Percentiles rank a stretch among this genome's conserved stretches.
These are phyloP conservation scores for Arctia plantaginis DNA, from an alignment of 2,888 invertebrate species.

Conservation along the genomic window DNA sequence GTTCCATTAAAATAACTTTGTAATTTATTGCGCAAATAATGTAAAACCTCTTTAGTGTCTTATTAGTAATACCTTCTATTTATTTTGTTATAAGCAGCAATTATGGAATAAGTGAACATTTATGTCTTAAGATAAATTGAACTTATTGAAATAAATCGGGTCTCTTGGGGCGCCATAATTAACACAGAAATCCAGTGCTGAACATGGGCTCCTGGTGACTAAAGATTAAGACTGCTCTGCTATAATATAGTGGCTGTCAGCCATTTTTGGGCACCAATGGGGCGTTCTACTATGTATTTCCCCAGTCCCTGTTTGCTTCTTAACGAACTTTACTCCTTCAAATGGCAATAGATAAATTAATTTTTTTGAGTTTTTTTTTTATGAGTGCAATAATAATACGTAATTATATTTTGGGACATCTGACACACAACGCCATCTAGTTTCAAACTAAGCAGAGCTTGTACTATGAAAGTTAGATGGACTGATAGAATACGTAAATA, in stretches of 20 bases:
- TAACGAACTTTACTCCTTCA: not conserved
- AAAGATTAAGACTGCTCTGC: not conserved
- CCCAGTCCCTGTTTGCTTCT: not conserved
- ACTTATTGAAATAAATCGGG: no score
- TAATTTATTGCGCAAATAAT: not conserved
- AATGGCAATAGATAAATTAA: not conserved
- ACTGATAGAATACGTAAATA: no score
- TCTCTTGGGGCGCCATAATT: no score
- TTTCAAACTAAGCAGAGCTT: no score
- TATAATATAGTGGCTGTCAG: not conserved
- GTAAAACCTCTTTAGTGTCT: not conserved
- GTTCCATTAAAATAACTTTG: not conserved
- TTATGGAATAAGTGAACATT: not conserved
- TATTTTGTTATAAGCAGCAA: not conserved
- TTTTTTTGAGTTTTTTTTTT: no score
- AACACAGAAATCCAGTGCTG: no score
- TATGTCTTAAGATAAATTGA: no score
- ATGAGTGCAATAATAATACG: no score
- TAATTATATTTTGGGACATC: no score
- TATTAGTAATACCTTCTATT: not conserved
- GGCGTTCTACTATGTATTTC: not conserved
- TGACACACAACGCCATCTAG: no score
- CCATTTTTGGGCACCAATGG: not conserved
- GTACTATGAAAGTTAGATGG: no score
- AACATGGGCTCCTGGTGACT: not conserved